Conservation (phyloP, 2,888 invertebrate species). For the Antheraea yamamai region DNA sequence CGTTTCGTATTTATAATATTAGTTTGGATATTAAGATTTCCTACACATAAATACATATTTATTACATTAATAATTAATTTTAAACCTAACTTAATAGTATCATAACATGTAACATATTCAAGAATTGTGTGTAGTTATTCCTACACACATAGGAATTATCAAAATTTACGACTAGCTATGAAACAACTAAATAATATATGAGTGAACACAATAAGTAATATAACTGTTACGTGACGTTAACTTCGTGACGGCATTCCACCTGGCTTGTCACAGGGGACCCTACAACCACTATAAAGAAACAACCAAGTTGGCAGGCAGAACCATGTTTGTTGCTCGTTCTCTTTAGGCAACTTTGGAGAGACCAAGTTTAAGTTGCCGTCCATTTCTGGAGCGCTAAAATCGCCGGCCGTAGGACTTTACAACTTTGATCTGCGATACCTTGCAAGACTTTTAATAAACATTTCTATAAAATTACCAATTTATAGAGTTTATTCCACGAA, state of each 20-base stretch:
- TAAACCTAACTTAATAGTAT: neutral
- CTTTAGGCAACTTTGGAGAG: slow-evolving; percentile 41
- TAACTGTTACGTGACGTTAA: neutral
- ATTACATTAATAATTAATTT: neutral
- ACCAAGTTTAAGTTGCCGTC: slow-evolving; percentile 19
- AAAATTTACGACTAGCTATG: neutral
- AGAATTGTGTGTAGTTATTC: neutral
- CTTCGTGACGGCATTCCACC: slow-evolving; percentile 33
- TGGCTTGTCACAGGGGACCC: slow-evolving; percentile 44
- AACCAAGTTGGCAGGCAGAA: slow-evolving; percentile 34
- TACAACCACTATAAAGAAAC: slow-evolving; percentile 39
- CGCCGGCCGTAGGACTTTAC: slow-evolving; percentile 27
- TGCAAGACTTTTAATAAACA: slow-evolving; percentile 2
- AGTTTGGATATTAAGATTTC: too few species aligned
- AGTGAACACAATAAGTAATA: neutral
- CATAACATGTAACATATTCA: neutral
- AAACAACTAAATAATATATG: neutral
- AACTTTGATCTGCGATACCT: slow-evolving; percentile 31
- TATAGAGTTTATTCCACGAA: neutral
- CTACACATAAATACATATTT: too few species aligned
- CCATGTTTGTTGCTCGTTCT: slow-evolving; percentile 32
- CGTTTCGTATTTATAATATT: too few species aligned
- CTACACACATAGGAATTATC: neutral
- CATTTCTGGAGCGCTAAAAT: slow-evolving; percentile 18
- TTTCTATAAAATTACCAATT: neutral